Conservation (phyloP, 1,140 invertebrate species). For the Drosophila suzukii region DNA sequence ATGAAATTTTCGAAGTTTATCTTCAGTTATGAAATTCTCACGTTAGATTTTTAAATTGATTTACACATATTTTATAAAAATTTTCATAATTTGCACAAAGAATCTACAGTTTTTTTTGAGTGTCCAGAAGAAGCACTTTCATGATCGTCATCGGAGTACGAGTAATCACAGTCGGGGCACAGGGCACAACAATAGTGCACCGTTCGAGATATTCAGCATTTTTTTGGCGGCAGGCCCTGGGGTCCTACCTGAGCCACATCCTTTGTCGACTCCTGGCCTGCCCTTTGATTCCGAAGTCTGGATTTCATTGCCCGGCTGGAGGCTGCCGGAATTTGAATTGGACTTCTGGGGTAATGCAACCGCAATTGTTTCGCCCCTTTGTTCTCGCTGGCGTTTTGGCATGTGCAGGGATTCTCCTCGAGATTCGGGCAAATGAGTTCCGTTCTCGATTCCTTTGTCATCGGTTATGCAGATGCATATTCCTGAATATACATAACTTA, state of each 20-base stretch:
- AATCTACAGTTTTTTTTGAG: neutral
- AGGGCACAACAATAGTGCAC: slow-evolving; percentile 67
- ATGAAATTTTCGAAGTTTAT: too few relatives aligned
- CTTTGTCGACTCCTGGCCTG: slow-evolving; percentile 54
- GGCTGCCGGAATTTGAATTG: slow-evolving; percentile 50
- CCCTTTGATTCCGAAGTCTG: slow-evolving; percentile 65
- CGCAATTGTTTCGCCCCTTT: slow-evolving; percentile 68
- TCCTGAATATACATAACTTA: slow-evolving; percentile 9
- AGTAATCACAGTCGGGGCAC: slow-evolving; percentile 68
- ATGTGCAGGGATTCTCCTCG: slow-evolving; percentile 66
- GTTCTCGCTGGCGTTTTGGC: slow-evolving; percentile 67
- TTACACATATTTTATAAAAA: neutral
- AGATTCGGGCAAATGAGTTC: slow-evolving; percentile 60
- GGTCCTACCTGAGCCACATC: slow-evolving; percentile 58
- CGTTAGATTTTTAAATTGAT: too few relatives aligned
- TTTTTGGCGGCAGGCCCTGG: slow-evolving; percentile 69
- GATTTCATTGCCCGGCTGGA: slow-evolving; percentile 58
- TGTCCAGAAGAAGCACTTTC: slow-evolving; percentile 30
- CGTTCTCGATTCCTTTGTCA: slow-evolving; percentile 17
- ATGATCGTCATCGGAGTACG: slow-evolving; percentile 46
- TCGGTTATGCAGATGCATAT: slow-evolving; percentile 60
- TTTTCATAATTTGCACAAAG: neutral
- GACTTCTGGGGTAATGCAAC: slow-evolving; percentile 67
- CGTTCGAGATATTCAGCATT: slow-evolving; percentile 50
- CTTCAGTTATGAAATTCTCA: too few relatives aligned